phyloP scores from a whole-genome alignment of 2,888 invertebrate genomes.

The Melanchra persicariae region DNA sequence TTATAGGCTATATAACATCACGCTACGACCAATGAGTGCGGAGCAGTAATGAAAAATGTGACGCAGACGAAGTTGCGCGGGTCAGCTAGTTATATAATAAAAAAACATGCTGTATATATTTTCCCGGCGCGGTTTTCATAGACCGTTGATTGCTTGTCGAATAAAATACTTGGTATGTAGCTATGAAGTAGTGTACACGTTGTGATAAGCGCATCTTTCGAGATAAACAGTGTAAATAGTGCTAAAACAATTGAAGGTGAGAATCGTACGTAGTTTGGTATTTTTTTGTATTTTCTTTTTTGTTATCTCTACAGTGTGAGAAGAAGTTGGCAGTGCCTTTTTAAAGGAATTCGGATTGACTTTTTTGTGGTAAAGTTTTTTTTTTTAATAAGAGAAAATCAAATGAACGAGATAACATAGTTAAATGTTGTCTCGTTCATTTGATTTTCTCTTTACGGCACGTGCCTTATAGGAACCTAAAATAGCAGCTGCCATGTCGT shows the following conservation, averaged over 20 bases:
- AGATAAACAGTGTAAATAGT: slow-evolving; percentile 59
- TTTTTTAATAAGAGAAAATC: background rate
- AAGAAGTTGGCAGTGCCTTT: slow-evolving; percentile 7
- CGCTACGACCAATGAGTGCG: too few relatives aligned
- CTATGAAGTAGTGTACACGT: slow-evolving; percentile 50
- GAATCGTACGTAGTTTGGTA: background rate
- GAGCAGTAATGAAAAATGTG: too few relatives aligned
- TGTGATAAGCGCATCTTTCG: slow-evolving; percentile 53
- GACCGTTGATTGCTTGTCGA: slow-evolving; percentile 50
- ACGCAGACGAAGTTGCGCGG: too few relatives aligned
- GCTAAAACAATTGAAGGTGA: slow-evolving; percentile 50
- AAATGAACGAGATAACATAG: too few relatives aligned
- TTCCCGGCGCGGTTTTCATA: slow-evolving; percentile 26
- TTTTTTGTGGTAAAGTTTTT: background rate
- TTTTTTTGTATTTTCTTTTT: slow-evolving; percentile 4
- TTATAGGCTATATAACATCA: too few relatives aligned
- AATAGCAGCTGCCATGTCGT: too few relatives aligned
- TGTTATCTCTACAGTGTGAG: slow-evolving; percentile 1
- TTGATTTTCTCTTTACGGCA: background rate
- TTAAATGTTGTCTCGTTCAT: accelerated
- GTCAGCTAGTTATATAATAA: background rate
- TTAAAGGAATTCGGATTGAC: background rate
- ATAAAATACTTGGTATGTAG: slow-evolving; percentile 48
- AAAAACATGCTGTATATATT: slow-evolving; percentile 30
- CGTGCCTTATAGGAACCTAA: too few relatives aligned